A percentile compares a stretch with the other conserved stretches of the same genome.
These are phyloP conservation scores for Andrena flavipes DNA, from an alignment of 2,888 invertebrate genomes.

Conservation along the genomic window DNA sequence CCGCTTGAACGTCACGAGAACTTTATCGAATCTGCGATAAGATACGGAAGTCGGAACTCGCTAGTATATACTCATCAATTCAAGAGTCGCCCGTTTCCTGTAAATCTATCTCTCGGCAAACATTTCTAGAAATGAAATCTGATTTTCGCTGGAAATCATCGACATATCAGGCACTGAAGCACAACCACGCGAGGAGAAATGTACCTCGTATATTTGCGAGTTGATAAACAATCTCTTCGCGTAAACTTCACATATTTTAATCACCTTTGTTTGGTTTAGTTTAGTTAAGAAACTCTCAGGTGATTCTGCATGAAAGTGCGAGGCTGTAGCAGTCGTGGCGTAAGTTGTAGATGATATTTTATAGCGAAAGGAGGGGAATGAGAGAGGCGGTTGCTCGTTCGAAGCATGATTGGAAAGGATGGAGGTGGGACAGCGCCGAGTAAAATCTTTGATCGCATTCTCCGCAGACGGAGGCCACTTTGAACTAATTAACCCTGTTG, in stretches of 20 bases:
- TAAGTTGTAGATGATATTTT: not conserved
- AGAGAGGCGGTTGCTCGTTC: not conserved
- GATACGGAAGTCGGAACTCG: not conserved
- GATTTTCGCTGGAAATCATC: not conserved
- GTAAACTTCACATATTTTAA: too few relatives aligned
- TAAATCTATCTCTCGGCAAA: not conserved
- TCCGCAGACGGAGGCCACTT: constrained; percentile 61
- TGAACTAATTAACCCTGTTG: constrained; percentile 79
- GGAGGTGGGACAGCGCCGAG: constrained; percentile 37
- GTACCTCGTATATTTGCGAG: not conserved
- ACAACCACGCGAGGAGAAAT: too few relatives aligned
- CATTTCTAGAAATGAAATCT: not conserved
- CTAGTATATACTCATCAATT: not conserved
- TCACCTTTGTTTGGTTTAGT: too few relatives aligned
- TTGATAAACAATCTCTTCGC: not conserved
- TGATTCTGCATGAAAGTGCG: not conserved
- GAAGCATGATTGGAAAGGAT: not conserved
- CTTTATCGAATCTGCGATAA: constrained; percentile 24
- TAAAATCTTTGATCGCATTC: constrained; percentile 62
- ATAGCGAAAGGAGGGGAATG: not conserved
- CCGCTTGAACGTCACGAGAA: not conserved
- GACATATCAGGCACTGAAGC: not conserved
- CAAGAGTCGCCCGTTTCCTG: not conserved
- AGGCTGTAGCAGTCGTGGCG: not conserved
- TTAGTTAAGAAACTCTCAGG: too few relatives aligned